Base-by-base conservation (phyloP, 2,113 vertebrate species). In the Ceyx cyanopectus region DNA sequence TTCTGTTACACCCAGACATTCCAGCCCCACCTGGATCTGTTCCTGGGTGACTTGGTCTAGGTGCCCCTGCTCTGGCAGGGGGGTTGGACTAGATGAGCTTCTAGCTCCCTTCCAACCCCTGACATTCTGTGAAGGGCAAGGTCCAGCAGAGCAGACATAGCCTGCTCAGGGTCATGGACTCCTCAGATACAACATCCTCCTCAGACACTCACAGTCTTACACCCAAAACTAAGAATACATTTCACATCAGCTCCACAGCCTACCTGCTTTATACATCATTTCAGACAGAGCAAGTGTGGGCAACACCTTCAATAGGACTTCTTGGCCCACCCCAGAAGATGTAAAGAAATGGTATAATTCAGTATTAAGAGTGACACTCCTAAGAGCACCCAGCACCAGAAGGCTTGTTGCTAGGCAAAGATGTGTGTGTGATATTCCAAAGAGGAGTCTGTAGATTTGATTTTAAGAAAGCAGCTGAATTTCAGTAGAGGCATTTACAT, bases 331-430 rank as follows among this genome's bases (percentile, higher is more conserved):
- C 21, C 7, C 30, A 37, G 50, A 32, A 50, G 48, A n/a, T 34
- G 46, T 29, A 24, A 50, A 62, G 81, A 68, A 23, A 5, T 53
- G 50, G 78, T 29, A 9, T 43, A 41, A 75, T 57, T 77, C 56
- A 27, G 53, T 41, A 58, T 83, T 27, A 37, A 54, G 75, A 77
- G 19, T 29, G 62, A 62, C 51, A 17, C 73, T 79, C 51, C 82
- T 7, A 26, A 84, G 80, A 91, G 22, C 74, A 81, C 12, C 48
- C 32, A 40, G 68, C 51, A 45, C 40, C 56, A 73, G 72, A 27
- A 78, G 40, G 61, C 85, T 96, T 45, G 92, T 95, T 96, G 93
- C 95, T 96, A 95, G 68, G 91, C 93, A 93, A 92, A 94, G 56
- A 50, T 50, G 37, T 46, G 32, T 12, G 5, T 61, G 63, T n/a